Evolutionary conservation across 2,888 invertebrate genomes (phyloP), one percentile per base, ranked within the genome.

Genomic region (Strigamia transsilvanica): DNA sequence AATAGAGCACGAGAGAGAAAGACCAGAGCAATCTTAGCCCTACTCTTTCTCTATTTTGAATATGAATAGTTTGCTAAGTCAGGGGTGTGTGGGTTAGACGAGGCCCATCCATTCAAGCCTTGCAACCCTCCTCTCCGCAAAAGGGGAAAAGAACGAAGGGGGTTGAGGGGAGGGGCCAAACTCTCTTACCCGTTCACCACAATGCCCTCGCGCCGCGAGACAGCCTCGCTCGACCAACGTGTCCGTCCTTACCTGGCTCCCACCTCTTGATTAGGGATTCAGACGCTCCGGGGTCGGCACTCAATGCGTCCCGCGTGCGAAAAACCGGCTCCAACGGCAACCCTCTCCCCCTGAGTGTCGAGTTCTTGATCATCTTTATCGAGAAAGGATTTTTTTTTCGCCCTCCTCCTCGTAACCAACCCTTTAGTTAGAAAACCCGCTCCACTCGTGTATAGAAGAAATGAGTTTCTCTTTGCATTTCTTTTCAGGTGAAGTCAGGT

Each of bases 51-150:
- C 23, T 78, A 13, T 12, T 78, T 78, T 78, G 78, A 78, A 78
- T 78, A 78, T 78, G 78, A 78, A 78, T 78, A 78, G 61, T 66
- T 66, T 66, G 12, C 78, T 18, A 78, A 78, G 78, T 78, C 78
- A 78, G 78, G 78, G 78, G 41, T 78, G 78, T 66, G 23, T 66
- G 78, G 78, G 78, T 38, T 46, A 34, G 78, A 18, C 78, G n/a
- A 38, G 78, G 38, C 78, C 78, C 41, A 78, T 41, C 41, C 78
- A 78, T 78, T 78, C 38, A 78, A 78, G 78, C 78, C 78, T 41
- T 78, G n/a, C 78, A 78, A 78, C 41, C 41, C 78, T 41, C 41
- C 78, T 41, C 78, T 66, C 61, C 61, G 61, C 61, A 66, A 66
- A 66, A 66, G 61, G 61, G 61, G 61, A 66, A 66, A 66, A 66